phyloP scores from a whole-genome alignment of 1,140 invertebrate species.

The Listronotus oregonensis region DNA sequence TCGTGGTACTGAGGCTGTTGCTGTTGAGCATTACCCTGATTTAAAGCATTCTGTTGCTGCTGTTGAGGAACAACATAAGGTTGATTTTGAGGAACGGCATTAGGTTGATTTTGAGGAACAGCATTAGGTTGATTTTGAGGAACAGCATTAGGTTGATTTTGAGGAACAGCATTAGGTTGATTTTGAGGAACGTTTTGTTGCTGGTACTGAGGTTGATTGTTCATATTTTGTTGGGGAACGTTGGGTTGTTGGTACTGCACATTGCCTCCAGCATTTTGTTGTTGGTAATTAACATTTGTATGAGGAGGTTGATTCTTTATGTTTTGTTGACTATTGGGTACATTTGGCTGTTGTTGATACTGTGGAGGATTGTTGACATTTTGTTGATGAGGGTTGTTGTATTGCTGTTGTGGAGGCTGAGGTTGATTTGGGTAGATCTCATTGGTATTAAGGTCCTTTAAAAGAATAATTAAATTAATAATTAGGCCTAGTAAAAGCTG shows the following conservation, averaged over 20 bases:
- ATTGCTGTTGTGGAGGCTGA: slow-evolving; percentile 10
- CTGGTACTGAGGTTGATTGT: slow-evolving; percentile 15
- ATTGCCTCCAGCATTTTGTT: slow-evolving; percentile 11
- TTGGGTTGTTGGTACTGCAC: slow-evolving; percentile 15
- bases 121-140: too few species aligned
- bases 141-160: too few species aligned
- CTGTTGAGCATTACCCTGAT: not conserved
- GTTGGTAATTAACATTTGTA: not conserved
- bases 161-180: too few species aligned
- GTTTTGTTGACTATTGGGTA: slow-evolving; percentile 16
- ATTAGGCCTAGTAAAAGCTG: too few species aligned
- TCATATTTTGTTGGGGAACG: not conserved
- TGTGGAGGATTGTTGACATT: slow-evolving; percentile 10
- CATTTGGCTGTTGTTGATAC: slow-evolving; percentile 4
- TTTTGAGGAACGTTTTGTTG: slow-evolving; percentile 9
- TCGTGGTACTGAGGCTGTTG: not conserved
- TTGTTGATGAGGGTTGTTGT: slow-evolving; percentile 17
- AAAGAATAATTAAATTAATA: not conserved
- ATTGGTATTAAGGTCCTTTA: slow-evolving; percentile 46
- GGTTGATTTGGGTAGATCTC: slow-evolving; percentile 44
- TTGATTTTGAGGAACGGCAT: too few species aligned
- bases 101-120: too few species aligned
- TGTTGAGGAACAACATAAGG: too few species aligned
- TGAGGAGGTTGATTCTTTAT: slow-evolving; percentile 16
- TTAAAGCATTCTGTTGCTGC: too few species aligned